Evolutionary conservation across 2,797 vertebrate species (phyloP).

Genomic region (Malacoraja senta): DNA sequence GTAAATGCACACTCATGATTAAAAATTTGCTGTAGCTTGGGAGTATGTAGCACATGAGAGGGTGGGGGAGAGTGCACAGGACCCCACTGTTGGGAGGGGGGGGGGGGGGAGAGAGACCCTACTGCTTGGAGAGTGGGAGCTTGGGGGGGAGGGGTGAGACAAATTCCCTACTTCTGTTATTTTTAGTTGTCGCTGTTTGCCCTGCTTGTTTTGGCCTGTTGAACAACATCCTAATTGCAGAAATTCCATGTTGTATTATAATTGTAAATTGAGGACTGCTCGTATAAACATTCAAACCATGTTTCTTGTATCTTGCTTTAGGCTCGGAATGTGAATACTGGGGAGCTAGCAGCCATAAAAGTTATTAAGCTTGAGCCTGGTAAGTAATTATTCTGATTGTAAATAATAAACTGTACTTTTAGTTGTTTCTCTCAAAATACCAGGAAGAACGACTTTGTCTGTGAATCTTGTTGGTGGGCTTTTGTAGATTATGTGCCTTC

Average conservation of each 20-base stretch:
- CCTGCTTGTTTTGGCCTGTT: background rate
- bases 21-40: background rate
- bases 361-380: slow-evolving; percentile 98
- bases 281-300: background rate
- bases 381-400: slow-evolving; percentile 53
- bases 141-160: no score
- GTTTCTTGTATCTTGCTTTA: slow-evolving; percentile 49
- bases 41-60: background rate
- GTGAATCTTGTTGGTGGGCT: background rate
- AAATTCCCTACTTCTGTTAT: background rate
- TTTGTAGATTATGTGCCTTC: background rate
- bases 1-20: background rate
- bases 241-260: background rate
- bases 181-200: background rate
- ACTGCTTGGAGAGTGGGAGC: no score
- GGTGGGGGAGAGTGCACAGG: no score
- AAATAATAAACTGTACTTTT: background rate
- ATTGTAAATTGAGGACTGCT: background rate
- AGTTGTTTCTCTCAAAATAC: background rate
- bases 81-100: no score
- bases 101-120: no score
- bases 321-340: slow-evolving; percentile 95
- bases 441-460: no score
- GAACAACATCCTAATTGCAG: slow-evolving; percentile 1
- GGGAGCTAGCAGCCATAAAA: slow-evolving; percentile 97